Conservation (phyloP, 2,797 vertebrate genomes). For the Rhinichthys osculus region DNA sequence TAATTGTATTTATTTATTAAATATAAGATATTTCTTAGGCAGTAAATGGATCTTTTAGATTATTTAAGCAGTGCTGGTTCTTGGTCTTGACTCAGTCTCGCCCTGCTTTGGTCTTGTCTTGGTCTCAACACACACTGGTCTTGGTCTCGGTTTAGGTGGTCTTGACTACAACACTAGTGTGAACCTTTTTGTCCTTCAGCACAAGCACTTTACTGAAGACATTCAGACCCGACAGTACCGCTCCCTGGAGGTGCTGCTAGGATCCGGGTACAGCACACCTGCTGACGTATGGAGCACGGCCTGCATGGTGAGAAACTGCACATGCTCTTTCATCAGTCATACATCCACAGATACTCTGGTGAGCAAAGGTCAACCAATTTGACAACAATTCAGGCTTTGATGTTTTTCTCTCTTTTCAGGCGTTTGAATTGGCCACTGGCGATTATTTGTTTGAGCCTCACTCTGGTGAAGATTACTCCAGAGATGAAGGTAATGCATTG, state of each 20-base stretch:
- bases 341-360: background rate
- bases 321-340: background rate
- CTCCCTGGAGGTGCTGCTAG: slow-evolving; percentile 91
- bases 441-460: slow-evolving; percentile 98
- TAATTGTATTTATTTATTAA: too few relatives aligned
- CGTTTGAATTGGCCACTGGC: slow-evolving; percentile 96
- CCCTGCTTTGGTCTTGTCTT: too few relatives aligned
- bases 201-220: slow-evolving; percentile 95
- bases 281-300: slow-evolving; percentile 95
- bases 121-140: too few relatives aligned
- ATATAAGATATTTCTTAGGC: too few relatives aligned
- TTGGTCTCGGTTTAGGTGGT: too few relatives aligned
- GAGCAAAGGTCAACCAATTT: background rate
- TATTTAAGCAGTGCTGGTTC: too few relatives aligned
- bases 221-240: slow-evolving; percentile 95
- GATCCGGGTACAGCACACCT: slow-evolving; percentile 86
- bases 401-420: slow-evolving; percentile 72
- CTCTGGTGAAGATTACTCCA: slow-evolving; percentile 96
- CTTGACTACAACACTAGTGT: too few relatives aligned
- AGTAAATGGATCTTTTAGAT: too few relatives aligned
- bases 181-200: slow-evolving; percentile 69
- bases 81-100: too few relatives aligned
- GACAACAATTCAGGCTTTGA: background rate
- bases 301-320: slow-evolving; percentile 84
- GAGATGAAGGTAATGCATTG: slow-evolving; percentile 91